Evolutionary conservation across 1,140 invertebrate genomes (phyloP), one percentile per base, ranked within the genome.

Genomic region (Meloidogyne exigua): DNA sequence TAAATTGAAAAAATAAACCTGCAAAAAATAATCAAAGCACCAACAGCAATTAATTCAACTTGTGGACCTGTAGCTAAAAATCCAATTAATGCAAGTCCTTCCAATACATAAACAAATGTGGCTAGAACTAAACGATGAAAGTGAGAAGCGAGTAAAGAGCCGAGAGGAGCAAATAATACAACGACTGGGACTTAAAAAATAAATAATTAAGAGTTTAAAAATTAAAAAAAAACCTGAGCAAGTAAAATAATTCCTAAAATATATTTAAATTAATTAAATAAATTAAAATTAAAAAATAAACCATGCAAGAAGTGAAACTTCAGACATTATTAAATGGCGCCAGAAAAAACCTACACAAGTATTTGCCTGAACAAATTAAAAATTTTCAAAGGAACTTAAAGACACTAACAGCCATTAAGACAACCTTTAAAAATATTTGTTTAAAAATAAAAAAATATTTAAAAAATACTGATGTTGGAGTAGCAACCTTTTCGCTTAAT

Each of bases 271-370:
- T n/a, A n/a, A n/a, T n/a, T n/a, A 32, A 26, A 18, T n/a, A 68
- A 68, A 68, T 15, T 36, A 81, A 23, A 82, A 78, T 32, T 65
- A 44, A 23, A 86, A 75, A 68, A 81, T 85, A 42, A 86, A 76
- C 72, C 73, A 86, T 4, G 84, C 79, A 15, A 82, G 62, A 7
- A 36, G 21, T 9, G 73, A 67, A 12, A 85, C 68, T 39, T 74
- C 84, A 36, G 68, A 28, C 75, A 83, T 82, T 15, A 85, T 83
- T 15, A 84, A 23, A 21, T 72, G 73, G 3, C 84, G 42, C 84
- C 84, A 85, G 69, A 77, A 85, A 42, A 83, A 83, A 15, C 83
- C 84, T 7, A 81, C 76, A 21, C 76, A 79, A 49, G 78, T 79
- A 57, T 77, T 81, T 42, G 66, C 66, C 66, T 68, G n/a, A 57